Base-by-base conservation (phyloP, 2,113 vertebrate genomes). In the Gobiocypris rarus region DNA sequence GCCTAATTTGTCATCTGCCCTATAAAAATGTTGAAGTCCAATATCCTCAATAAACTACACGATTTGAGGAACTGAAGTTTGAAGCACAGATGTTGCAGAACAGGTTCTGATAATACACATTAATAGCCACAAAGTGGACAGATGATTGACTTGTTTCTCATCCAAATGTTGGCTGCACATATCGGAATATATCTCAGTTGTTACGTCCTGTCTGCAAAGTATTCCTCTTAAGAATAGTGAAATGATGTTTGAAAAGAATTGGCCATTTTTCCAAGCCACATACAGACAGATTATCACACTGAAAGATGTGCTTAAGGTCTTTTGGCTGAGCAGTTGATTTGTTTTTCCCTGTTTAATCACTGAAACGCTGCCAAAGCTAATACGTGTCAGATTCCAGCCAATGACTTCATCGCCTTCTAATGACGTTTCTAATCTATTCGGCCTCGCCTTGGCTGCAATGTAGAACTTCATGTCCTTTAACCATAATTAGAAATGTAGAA, bases 401-500 rank as follows among this genome's bases (percentile, higher is more conserved):
- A 48, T 85, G 83, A 87, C 84, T 81, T 80, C 65, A 69, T 77
- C 59, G 78, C 56, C 52, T 65, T 38, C 19, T 78, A n/a, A 67
- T 81, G 26, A 52, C 56, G 67, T 78, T 52, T 63, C 45, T 59
- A 56, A 59, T 88, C 75, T 81, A 69, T 86, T 71, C 65, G 77
- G 77, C 45, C 82, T 80, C 22, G 19, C 43, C 58, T 85, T 73
- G 61, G 15, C 26, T 75, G 82, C 70, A 75, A 45, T 45, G 48
- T 70, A 63, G 41, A 54, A 24, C 73, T 81, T 83, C 70, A 28
- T 59, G 52, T 70, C 56, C 75, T 54, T 76, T 48, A 77, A 65
- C 78, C 61, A 71, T 88, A 88, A 84, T 88, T 89, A 89, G 87
- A 43, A 4, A 38, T 63, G 43, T 74, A 83, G 79, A 85, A 84